Evolutionary conservation across 2,113 vertebrate species (phyloP), one percentile per base, ranked within the genome.

Genomic region (Sander lucioperca): DNA sequence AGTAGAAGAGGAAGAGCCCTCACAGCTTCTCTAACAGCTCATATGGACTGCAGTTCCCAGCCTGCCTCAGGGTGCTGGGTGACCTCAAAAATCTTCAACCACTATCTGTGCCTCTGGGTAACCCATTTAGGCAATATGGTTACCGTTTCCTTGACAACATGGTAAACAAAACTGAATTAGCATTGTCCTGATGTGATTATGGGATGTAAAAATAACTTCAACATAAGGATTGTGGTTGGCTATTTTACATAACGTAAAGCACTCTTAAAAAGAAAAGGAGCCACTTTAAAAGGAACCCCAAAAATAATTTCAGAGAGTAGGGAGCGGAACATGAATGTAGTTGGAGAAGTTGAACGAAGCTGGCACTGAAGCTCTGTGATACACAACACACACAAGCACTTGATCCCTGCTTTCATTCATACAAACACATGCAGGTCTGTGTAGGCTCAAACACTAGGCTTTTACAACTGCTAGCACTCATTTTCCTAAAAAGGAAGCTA

Each of bases 1-100:
- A 88, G 62, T 11, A 57, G 61, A n/a, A 86, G 63, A 63, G 10
- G 62, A 62, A 78, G 53, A 85, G 70, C 58, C 74, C 74, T 72
- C 19, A 25, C 13, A 74, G 77, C 68, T 71, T 59, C 73, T 90
- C 64, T 70, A 82, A 80, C 66, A 14, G 77, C 72, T 88, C 81
- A 70, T 66, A 86, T 63, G 66, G 85, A 90, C 83, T 83, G n/a
- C 77, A 86, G 69, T 58, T 86, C 85, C 82, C 90, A 90, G 83
- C 61, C 13, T 91, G 86, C 93, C 89, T 90, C 63, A 53, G 85
- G 87, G 80, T n/a, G 12, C 58, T 4, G 74, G 43, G 56, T 75
- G 91, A 87, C 93, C 92, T 86, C 67, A 79, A 92, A 90, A 90
- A 77, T 77, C 45, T 62, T 51, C 11, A 77, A 74, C 64, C n/a